Evolutionary conservation across 2,113 vertebrate species (phyloP), one percentile per base, ranked within the genome.

Genomic region (Lutjanus erythropterus): DNA sequence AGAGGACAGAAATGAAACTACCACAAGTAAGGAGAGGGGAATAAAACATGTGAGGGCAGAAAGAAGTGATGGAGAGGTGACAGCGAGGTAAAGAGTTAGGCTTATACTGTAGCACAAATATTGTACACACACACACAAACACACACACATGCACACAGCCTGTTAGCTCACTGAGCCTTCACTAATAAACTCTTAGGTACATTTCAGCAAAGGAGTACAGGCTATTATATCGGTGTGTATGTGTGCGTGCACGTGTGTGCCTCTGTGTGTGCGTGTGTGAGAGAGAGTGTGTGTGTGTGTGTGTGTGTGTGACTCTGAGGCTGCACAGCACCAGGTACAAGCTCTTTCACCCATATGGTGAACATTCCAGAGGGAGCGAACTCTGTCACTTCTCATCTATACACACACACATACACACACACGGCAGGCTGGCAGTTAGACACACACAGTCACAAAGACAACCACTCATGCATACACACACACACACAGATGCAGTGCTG

Each of bases 321-420:
- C 71, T 74, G 65, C 68, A 81, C 58, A 42, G 52, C 67, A 84
- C 70, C 85, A 86, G 85, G 87, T 88, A 88, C 82, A 87, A 81
- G 71, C 74, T 86, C 84, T 65, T 76, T 89, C 78, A 80, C 71
- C 82, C 89, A 87, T 90, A 91, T 91, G 89, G 86, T 83, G 76
- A 91, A 71, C 62, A 69, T 74, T 92, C 86, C 84, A 78, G 77
- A 81, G 85, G 87, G 90, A 87, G 72, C 9, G 5, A 80, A 81
- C 72, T 74, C 83, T 89, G 90, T 90, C 88, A 71, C 85, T 83
- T 88, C 67, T 68, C 70, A 90, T 90, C 70, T 53, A 31, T 5
- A 47, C 47, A 65, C 61, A 78, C 59, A 76, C 47, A 75, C 41
- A 69, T 39, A 33, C 50, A 70, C 59, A 56, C 55, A 60, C 58